Evolutionary conservation across 2,113 vertebrate genomes (phyloP).

Genomic region (Hydrochoerus hydrochaeris): DNA sequence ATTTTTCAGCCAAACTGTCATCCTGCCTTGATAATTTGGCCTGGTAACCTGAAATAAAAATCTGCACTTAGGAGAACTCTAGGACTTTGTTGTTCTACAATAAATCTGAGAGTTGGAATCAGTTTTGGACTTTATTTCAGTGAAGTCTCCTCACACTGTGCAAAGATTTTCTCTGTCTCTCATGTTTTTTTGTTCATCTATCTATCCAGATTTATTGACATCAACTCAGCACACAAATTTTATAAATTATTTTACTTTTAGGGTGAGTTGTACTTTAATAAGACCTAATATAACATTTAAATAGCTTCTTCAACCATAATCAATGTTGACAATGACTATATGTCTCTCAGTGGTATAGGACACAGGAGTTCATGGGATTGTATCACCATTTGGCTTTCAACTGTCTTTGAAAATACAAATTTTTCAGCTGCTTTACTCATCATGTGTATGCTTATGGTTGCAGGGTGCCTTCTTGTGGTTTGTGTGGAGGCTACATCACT

Average conservation of each 20-base stretch:
- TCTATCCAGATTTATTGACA: not conserved
- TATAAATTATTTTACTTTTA: not conserved
- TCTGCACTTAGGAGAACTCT: not conserved
- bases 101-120: not conserved
- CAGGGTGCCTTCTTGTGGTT: not conserved
- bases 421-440: not conserved
- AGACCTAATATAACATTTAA: not conserved
- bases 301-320: not conserved
- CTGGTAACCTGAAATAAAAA: not conserved
- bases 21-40: not conserved
- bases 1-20: not conserved
- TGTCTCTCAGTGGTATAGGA: not conserved
- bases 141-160: not conserved
- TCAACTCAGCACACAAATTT: not conserved
- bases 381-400: not conserved
- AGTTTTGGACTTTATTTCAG: not conserved
- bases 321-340: not conserved
- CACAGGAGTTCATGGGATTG: not conserved
- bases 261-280: not conserved
- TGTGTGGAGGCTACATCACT: not conserved
- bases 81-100: not conserved
- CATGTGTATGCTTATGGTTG: no score
- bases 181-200: not conserved
- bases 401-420: not conserved
- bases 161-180: not conserved